Percentiles rank a stretch among this genome's conserved stretches.
Conservation (phyloP, 1,140 invertebrate genomes). For the Phthorimaea operculella region DNA sequence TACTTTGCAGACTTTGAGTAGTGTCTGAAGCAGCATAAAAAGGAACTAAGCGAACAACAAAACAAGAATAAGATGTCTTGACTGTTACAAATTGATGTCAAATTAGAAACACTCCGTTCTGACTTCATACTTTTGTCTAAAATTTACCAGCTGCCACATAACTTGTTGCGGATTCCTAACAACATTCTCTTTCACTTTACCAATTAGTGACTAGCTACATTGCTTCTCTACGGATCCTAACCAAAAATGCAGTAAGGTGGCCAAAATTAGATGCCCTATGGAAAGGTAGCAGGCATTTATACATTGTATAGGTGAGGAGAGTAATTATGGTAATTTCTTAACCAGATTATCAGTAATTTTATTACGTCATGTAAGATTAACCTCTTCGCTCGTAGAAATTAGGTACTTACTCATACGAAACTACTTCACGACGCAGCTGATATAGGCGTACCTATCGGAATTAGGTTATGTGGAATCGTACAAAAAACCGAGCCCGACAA, state of each 20-base stretch:
- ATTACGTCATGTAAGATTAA: slow-evolving; percentile 59
- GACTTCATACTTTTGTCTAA: too few species aligned
- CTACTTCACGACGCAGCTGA: not conserved
- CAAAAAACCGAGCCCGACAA: not conserved
- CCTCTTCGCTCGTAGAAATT: slow-evolving; percentile 29
- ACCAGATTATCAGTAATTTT: slow-evolving; percentile 19
- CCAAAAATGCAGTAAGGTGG: not conserved
- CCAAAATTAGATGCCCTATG: not conserved
- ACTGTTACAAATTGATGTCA: too few species aligned
- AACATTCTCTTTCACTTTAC: not conserved
- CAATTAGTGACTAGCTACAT: not conserved
- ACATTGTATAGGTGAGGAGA: not conserved
- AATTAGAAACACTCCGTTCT: too few species aligned
- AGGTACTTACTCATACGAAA: not conserved
- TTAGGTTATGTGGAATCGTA: slow-evolving; percentile 2
- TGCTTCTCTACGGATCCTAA: not conserved
- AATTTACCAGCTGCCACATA: too few species aligned
- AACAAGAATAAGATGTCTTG: too few species aligned
- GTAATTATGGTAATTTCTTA: not conserved
- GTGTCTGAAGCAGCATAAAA: too few species aligned
- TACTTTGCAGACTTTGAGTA: too few species aligned
- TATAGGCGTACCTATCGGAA: not conserved
- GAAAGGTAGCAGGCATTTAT: not conserved
- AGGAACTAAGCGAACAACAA: too few species aligned
- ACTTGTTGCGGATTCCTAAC: not conserved